Evolutionary conservation across 2,113 vertebrate species (phyloP), one percentile per base, ranked within the genome.

Genomic region (Daubentonia madagascariensis): DNA sequence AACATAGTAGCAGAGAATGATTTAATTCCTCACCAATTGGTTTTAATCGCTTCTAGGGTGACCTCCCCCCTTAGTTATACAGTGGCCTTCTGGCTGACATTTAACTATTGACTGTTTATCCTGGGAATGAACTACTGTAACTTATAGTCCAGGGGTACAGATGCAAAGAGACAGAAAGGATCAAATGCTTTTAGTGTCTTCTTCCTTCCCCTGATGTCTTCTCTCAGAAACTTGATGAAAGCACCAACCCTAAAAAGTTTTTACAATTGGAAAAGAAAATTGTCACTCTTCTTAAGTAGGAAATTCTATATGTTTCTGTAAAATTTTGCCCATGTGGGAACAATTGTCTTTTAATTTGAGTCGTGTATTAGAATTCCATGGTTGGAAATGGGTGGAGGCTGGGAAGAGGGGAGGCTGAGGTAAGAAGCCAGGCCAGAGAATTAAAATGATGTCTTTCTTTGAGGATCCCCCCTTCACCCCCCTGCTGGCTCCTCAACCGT

Each of bases 401-500:
- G 40, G 43, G n/a, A 59, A 28, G 50, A 43, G 37, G 52, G 78
- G 59, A 76, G 76, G 45, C 85, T 68, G 89, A 93, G 63, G 89
- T 81, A 68, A 65, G 65, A n/a, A 92, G 84, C 80, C 89, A 50
- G 85, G 70, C 94, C 63, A n/a, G 75, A 90, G 96, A 96, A 59
- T 92, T n/a, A 63, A 89, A 97, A 86, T 50, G 91, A 94, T 95
- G 78, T 80, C 95, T 95, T 96, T 98, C 89, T 96, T 87, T 97
- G 79, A 96, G 93, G 80, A 32, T 45, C 40, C 83, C 75, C 87
- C 89, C 63, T 3, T 54, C 17, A 25, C 75, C 91, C 30, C 50
- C 48, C 80, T 61, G 63, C 61, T 87, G 59, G 83, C 96, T 57
- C 57, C 45, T 43, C 5, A 22, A 72, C 95, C 67, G 59, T 97